Evolutionary conservation across 2,888 invertebrate species (phyloP).

Genomic region (Schizaphis graminum): DNA sequence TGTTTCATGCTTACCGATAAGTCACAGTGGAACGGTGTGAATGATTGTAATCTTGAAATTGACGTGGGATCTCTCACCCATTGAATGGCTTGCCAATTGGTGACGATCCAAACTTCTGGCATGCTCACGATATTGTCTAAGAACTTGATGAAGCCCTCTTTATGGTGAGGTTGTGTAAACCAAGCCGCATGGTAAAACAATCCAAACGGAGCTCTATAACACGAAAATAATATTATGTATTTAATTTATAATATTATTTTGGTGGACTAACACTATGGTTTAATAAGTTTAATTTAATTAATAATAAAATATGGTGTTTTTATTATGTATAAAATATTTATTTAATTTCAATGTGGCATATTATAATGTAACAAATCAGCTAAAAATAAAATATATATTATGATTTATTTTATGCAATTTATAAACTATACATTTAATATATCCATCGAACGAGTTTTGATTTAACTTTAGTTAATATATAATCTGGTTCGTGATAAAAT

Average conservation of each 20-base stretch:
- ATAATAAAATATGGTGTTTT: too few relatives aligned
- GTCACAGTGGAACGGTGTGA: slow-evolving; percentile 92
- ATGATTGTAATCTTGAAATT: slow-evolving; percentile 82
- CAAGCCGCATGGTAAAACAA: slow-evolving; percentile 94
- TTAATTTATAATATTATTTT: not conserved
- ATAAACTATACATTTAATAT: too few relatives aligned
- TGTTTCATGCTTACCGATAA: slow-evolving; percentile 77
- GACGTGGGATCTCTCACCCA: slow-evolving; percentile 97
- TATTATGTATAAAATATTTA: not conserved
- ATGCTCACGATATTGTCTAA: slow-evolving; percentile 89
- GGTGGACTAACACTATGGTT: not conserved
- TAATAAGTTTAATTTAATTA: not conserved
- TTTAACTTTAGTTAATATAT: too few relatives aligned
- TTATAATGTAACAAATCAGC: too few relatives aligned
- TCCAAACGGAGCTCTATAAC: slow-evolving; percentile 88
- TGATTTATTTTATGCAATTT: too few relatives aligned
- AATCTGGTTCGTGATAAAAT: too few relatives aligned
- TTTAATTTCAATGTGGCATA: not conserved
- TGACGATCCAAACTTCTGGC: slow-evolving; percentile 92
- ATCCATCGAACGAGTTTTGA: too few relatives aligned
- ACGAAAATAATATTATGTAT: not conserved
- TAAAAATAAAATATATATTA: too few relatives aligned
- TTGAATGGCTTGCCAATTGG: slow-evolving; percentile 94
- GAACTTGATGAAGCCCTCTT: slow-evolving; percentile 93
- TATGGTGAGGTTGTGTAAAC: slow-evolving; percentile 95